phyloP scores from a whole-genome alignment of 2,797 vertebrate genomes.

The Tragopan temminckii region DNA sequence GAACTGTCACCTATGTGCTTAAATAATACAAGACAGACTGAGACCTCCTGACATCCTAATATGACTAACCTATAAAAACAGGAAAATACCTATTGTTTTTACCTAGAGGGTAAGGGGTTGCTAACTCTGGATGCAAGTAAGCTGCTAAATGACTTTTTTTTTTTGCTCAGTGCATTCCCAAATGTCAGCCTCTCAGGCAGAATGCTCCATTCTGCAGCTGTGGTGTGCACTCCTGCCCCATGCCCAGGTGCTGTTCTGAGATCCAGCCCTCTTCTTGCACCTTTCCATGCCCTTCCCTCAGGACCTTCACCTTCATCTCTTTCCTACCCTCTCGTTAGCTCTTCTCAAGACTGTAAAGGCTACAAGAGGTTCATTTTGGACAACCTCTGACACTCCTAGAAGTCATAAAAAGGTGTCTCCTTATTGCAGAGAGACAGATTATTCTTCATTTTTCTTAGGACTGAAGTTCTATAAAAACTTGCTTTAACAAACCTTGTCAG shows the following conservation, averaged over 20 bases:
- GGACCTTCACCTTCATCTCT: background rate
- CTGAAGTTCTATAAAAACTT: constrained; percentile 59
- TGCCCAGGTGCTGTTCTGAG: background rate
- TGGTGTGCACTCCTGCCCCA: background rate
- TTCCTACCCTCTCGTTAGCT: background rate
- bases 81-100: background rate
- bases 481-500: constrained; percentile 64
- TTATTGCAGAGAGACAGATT: constrained; percentile 52
- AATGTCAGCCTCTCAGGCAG: background rate
- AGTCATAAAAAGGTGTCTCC: constrained; percentile 34
- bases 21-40: background rate
- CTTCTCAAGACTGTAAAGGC: background rate
- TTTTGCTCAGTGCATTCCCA: background rate
- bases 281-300: background rate
- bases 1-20: background rate
- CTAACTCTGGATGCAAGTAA: background rate
- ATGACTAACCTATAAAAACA: background rate
- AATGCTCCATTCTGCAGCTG: background rate
- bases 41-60: background rate
- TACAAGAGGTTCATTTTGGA: background rate
- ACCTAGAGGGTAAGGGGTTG: background rate
- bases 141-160: background rate
- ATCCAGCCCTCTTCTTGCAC: background rate
- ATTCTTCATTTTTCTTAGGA: constrained; percentile 61
- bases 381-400: background rate